Conservation (phyloP, 30 jellyfish, hydroid and myxozoan species). For the Nemopilema nomurai region DNA sequence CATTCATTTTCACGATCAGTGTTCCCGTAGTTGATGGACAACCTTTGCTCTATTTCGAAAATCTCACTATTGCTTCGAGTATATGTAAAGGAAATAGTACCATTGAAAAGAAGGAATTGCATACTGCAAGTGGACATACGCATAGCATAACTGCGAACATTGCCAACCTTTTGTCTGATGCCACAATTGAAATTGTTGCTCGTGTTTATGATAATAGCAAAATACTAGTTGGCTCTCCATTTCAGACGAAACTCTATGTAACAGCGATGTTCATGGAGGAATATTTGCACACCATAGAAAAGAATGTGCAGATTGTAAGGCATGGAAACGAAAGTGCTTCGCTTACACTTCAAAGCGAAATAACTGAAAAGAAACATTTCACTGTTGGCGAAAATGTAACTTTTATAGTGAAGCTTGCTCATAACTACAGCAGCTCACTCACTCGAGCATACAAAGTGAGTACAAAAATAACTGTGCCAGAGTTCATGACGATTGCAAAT, state of each 20-base stretch:
- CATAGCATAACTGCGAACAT: neutral
- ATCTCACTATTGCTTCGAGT: neutral
- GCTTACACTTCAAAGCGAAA: neutral
- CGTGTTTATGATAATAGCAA: conserved; percentile 32
- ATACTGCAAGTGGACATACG: neutral
- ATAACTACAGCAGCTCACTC: neutral
- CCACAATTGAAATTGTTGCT: conserved; percentile 9
- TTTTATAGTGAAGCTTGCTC: neutral
- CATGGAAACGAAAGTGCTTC: conserved; percentile 2
- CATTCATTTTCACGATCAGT: neutral
- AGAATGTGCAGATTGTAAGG: neutral
- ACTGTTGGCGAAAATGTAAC: conserved; percentile 3
- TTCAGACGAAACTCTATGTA: neutral
- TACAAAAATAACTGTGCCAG: neutral
- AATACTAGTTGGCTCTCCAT: conserved; percentile 1
- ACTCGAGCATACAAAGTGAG: conserved; percentile 1
- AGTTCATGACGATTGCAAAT: neutral
- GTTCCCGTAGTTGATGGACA: conserved; percentile 8
- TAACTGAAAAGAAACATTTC: neutral
- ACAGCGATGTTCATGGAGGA: neutral
- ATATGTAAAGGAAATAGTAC: neutral
- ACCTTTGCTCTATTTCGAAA: conserved; percentile 20
- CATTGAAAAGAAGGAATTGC: neutral
- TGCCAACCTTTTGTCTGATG: conserved; percentile 28
- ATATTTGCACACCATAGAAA: neutral